Evolutionary conservation across 2,888 invertebrate species (phyloP).

Genomic region (Gibbula magus): DNA sequence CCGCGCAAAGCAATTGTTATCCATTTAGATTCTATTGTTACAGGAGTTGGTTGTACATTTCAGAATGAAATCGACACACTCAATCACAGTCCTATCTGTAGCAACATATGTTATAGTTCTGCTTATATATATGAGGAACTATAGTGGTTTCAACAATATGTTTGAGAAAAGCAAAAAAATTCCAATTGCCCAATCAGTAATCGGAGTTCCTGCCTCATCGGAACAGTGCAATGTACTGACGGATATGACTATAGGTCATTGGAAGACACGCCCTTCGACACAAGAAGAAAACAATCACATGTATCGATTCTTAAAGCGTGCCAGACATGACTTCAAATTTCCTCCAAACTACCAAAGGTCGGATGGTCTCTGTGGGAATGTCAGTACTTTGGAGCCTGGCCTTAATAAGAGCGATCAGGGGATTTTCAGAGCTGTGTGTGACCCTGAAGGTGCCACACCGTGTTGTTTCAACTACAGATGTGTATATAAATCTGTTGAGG

Average conservation of each 20-base stretch:
- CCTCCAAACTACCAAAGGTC: not conserved
- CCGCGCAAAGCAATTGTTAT: no score
- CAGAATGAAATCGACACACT: no score
- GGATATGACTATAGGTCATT: not conserved
- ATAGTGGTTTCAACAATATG: no score
- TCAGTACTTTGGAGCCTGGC: not conserved
- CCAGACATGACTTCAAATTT: not conserved
- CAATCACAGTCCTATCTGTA: no score
- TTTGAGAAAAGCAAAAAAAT: no score
- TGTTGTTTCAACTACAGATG: conserved; percentile 43
- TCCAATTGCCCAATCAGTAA: no score
- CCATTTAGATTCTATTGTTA: no score
- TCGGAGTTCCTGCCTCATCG: no score
- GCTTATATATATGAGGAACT: no score
- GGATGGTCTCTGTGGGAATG: conserved; percentile 2
- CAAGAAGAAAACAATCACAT: not conserved
- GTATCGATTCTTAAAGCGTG: not conserved
- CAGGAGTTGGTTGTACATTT: no score
- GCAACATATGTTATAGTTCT: no score
- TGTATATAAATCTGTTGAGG: conserved; percentile 14
- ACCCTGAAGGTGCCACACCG: conserved; percentile 34
- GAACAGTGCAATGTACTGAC: not conserved
- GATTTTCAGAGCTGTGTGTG: conserved; percentile 34
- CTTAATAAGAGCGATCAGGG: conserved; percentile 13
- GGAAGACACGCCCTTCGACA: conserved; percentile 6